Percentiles rank a stretch among this genome's conserved stretches.
These are phyloP conservation scores for Formica aserva DNA, from an alignment of 2,888 invertebrate genomes.

Conservation along the genomic window DNA sequence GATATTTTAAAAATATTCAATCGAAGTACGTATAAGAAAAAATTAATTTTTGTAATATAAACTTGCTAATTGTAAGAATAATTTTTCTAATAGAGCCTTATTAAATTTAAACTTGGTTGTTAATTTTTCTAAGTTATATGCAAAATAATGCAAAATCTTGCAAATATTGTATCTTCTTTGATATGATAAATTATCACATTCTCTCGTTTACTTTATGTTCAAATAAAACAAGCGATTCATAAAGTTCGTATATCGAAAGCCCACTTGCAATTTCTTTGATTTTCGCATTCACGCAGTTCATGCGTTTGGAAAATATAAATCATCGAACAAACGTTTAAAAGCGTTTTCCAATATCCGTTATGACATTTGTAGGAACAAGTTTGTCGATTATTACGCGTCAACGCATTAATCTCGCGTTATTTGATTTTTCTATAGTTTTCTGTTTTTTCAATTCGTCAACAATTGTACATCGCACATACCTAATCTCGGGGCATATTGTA, in stretches of 20 bases:
- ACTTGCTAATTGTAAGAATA: background rate
- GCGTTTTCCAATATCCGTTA: constrained; percentile 28
- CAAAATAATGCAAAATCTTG: background rate
- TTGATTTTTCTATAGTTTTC: constrained; percentile 15
- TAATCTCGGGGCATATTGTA: background rate
- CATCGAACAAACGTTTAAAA: constrained; percentile 17
- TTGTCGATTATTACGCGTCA: constrained; percentile 18
- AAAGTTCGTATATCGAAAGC: background rate
- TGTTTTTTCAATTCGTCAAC: background rate
- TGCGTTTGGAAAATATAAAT: background rate
- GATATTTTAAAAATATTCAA: background rate
- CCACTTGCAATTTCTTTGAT: background rate
- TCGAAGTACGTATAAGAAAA: background rate
- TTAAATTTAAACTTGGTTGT: no score
- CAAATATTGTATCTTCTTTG: background rate
- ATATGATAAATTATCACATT: background rate
- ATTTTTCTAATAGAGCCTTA: background rate
- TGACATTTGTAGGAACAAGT: constrained; percentile 2
- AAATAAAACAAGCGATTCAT: background rate
- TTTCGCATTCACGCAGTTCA: background rate
- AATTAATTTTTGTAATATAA: background rate
- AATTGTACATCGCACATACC: background rate
- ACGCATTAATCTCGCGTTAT: background rate
- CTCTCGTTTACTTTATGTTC: background rate
- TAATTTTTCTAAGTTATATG: background rate